These are phyloP conservation scores for Crambe crambe DNA, from an alignment of 37 sponge, comb jelly and placozoan genomes.

Conservation along the genomic window DNA sequence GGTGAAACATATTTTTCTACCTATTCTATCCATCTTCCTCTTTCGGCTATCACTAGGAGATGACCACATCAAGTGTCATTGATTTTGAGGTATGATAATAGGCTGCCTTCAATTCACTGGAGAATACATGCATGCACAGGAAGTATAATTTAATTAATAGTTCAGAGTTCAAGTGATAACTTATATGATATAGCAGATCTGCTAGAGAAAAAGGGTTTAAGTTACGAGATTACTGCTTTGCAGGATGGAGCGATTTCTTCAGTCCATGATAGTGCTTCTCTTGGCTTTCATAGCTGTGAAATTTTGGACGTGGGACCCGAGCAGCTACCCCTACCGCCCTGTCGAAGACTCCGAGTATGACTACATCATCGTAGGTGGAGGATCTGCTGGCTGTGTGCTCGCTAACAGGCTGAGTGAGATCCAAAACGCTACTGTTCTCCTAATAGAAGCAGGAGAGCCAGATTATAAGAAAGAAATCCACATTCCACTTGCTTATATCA, in stretches of 20 bases:
- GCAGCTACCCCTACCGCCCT: background rate
- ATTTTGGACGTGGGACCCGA: background rate
- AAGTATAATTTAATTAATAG: no score
- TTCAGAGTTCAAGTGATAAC: no score
- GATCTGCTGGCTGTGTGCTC: constrained; percentile 86
- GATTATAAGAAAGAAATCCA: constrained; percentile 51
- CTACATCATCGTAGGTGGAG: constrained; percentile 58
- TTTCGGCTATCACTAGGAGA: no score
- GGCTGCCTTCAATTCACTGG: no score
- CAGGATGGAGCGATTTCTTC: background rate
- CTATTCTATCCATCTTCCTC: no score
- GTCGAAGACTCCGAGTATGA: background rate
- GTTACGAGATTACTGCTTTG: no score
- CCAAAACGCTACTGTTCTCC: constrained; percentile 58
- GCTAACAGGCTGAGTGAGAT: constrained; percentile 86
- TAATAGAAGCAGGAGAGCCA: constrained; percentile 80
- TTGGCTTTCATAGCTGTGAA: background rate
- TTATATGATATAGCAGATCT: no score
- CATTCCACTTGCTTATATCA: constrained; percentile 37
- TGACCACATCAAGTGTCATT: no score
- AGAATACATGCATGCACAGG: no score
- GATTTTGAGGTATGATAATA: no score
- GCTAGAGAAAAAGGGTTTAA: no score
- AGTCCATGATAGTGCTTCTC: background rate
- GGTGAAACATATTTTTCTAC: no score